Base-by-base conservation (phyloP, 2,888 invertebrate species). In the Anoncus sp. region DNA sequence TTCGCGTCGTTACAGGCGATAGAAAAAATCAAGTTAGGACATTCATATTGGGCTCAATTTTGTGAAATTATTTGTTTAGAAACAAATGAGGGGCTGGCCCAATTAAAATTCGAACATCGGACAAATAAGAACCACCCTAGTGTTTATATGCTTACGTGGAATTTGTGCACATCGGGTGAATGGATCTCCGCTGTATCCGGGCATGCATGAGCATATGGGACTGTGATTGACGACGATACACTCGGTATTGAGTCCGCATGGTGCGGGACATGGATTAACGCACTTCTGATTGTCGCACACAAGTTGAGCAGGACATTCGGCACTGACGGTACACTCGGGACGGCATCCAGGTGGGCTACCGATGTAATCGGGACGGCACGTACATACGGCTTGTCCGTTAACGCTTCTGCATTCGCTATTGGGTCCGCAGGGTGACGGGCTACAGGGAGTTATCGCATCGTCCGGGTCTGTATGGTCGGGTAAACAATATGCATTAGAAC, bases 281-380 rank as follows among this genome's bases (percentile, higher is more conserved):
- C 97, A 97, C 91, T 96, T 96, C 88, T 95, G 95, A 87, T 96
- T 96, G 67, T 94, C 94, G 86, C 96, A 97, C 4, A 96, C 95
- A 91, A 95, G 93, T 82, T 93, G 95, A 55, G 94, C 94, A 4
- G 94, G 90, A 90, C 97, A 97, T 89, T 97, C 96, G 0, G 95
- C 93, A 88, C 95, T 96, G 4, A 94, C 93, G 45, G 94, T 93
- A 88, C 96, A 96, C 91, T 96, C 96, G 16, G 96, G 96, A 85
- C 96, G 92, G 87, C 96, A 97, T 10, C 94, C 93, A 1, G 96
- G 96, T 47, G 97, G 96, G 82, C 93, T 94, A 80, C 97, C 96
- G 55, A 95, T 93, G 87, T 93, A 96, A 78, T 94, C 95, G 63
- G 92, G 91, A 70, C 96, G 92, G 89, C 95, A 96, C 62, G 95